Conservation (phyloP, 2,113 vertebrate species). For the Labeo catla region DNA sequence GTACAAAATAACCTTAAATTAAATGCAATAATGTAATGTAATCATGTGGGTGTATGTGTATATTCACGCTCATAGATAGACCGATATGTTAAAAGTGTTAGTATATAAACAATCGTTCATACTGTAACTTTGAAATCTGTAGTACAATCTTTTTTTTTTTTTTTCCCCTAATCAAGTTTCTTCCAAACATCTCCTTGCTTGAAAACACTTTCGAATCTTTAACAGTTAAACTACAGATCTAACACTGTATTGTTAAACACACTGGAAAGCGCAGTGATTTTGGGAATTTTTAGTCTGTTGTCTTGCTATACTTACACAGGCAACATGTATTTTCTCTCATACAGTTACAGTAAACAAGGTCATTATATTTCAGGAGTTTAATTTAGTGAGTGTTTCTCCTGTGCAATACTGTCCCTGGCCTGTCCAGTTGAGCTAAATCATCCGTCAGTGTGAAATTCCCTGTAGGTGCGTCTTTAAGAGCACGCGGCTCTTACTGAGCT, state of each 20-base stretch:
- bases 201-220: no score
- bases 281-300: not conserved
- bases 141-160: not conserved
- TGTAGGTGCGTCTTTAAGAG: conserved; percentile 59
- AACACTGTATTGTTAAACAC: not conserved
- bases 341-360: not conserved
- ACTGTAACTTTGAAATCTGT: not conserved
- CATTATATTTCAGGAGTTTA: conserved; percentile 43
- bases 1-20: no score
- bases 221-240: not conserved
- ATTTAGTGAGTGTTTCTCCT: not conserved
- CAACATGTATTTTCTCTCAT: not conserved
- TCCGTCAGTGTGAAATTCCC: conserved; percentile 57
- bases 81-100: no score
- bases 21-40: no score
- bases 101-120: no score
- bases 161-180: not conserved
- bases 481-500: conserved; percentile 46
- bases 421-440: conserved; percentile 44
- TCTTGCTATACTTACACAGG: not conserved
- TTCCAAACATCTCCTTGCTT: not conserved
- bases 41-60: no score
- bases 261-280: not conserved
- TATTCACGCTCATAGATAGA: no score
- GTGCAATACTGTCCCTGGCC: conserved; percentile 58